Base-by-base conservation (phyloP, 2,888 invertebrate genomes). In the Oasisia sp. region DNA sequence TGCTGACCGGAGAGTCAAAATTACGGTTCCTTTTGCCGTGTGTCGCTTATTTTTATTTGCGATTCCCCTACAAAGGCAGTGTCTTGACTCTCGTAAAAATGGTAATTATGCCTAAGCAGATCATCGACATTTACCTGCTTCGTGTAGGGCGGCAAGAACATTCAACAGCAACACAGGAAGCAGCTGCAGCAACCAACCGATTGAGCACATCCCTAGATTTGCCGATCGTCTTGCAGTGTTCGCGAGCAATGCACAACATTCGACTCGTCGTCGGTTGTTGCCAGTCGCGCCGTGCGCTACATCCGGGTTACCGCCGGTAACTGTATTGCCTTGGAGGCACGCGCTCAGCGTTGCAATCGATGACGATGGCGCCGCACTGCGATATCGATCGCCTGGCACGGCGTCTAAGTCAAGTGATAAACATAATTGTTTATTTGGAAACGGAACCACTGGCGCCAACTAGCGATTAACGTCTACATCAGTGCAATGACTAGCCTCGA, bases 141-240 rank as follows among this genome's bases (percentile, higher is more conserved):
- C 74, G 74, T 74, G 19, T 74, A 74, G 74, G 14, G 74, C 19
- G 74, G 27, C 74, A 74, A 74, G 74, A 74, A 74, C 74, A n/a
- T n/a, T 74, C 27, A 74, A 74, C 74, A 74, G 74, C 74, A 74
- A n/a, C 74, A 74, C 14, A 27, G 74, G 19, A 7, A 74, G 74
- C 27, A 74, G n/a, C 74, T 74, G 74, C 74, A 74, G 74, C 74
- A 74, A 74, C 74, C 74, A 74, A n/a, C 74, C 74, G 74, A 74
- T 19, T 19, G 74, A 74, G 74, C 74, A 74, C 74, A 74, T 74
- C 74, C 14, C 74, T 74, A n/a, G 74, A 27, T n/a, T 74, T 7
- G 74, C 14, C 27, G 74, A 74, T 74, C 74, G 74, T 14, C 74
- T 74, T n/a, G 74, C 27, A 74, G 27, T 27, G n/a, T 74, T 27